phyloP scores from a whole-genome alignment of 2,113 vertebrate species.

The Macquaria australasica region DNA sequence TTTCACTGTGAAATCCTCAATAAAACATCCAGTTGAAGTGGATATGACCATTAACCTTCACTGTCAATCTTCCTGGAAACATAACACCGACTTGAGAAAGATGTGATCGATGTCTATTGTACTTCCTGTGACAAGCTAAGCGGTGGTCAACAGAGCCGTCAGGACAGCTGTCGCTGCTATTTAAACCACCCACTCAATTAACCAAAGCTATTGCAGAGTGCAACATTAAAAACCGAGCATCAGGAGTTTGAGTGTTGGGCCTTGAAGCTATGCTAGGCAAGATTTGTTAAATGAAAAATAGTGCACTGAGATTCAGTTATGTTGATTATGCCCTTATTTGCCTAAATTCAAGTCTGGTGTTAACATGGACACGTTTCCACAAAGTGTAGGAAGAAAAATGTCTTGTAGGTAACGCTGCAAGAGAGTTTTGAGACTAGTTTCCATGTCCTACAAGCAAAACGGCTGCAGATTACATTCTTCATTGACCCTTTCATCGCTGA shows the following conservation, averaged over 20 bases:
- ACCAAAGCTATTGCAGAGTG: not conserved
- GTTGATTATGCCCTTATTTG: not conserved
- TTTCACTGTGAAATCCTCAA: conserved; percentile 12
- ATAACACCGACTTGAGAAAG: not conserved
- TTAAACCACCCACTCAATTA: not conserved
- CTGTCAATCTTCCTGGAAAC: conserved; percentile 21
- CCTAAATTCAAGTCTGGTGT: not conserved
- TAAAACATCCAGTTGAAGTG: conserved; percentile 13
- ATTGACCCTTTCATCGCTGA: not conserved
- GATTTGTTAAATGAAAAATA: not conserved
- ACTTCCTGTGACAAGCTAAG: conserved; percentile 4
- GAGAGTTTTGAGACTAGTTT: not conserved
- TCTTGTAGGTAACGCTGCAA: too few species aligned
- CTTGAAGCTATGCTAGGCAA: not conserved
- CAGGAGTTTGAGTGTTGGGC: not conserved
- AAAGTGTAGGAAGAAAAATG: not conserved
- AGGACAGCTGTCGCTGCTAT: not conserved
- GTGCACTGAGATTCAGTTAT: not conserved
- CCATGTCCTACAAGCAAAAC: not conserved
- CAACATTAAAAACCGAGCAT: not conserved
- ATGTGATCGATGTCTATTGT: conserved; percentile 20
- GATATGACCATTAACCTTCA: conserved; percentile 8
- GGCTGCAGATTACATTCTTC: not conserved
- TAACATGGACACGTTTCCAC: not conserved
- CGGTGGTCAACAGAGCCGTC: not conserved